These are phyloP conservation scores for Tokudaia tokunoshimensis DNA, from an alignment of 2,797 vertebrate species.

Conservation along the genomic window DNA sequence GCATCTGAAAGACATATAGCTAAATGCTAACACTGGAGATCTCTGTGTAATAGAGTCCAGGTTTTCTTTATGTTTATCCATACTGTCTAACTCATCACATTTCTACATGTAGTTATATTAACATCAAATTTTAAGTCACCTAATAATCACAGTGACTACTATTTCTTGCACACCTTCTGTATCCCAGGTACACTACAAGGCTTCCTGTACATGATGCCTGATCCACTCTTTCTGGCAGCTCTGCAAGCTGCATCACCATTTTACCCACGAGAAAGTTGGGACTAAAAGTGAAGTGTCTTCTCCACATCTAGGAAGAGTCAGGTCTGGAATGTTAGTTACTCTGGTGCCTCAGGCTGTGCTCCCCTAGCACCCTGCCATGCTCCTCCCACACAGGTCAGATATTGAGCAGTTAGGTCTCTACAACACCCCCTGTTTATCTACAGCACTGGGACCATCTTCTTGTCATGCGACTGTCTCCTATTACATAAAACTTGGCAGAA, in stretches of 20 bases:
- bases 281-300: neutral
- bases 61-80: conserved; percentile 11
- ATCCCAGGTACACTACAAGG: neutral
- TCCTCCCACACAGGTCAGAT: neutral
- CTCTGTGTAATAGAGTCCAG: neutral
- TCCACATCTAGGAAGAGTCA: neutral
- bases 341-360: neutral
- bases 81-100: neutral
- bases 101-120: neutral
- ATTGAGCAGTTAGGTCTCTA: neutral
- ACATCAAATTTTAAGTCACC: neutral
- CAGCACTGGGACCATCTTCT: neutral
- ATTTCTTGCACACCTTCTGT: neutral
- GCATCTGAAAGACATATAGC: neutral
- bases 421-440: neutral
- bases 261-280: neutral
- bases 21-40: neutral
- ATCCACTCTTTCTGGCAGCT: neutral
- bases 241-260: neutral
- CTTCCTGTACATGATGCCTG: rapidly evolving
- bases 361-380: neutral
- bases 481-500: neutral
- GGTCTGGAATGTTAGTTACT: neutral
- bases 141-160: neutral
- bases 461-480: neutral